Percentiles rank a stretch among this genome's conserved stretches.
phyloP scores from a whole-genome alignment of 1,140 invertebrate genomes.

The Drosophila truncata region DNA sequence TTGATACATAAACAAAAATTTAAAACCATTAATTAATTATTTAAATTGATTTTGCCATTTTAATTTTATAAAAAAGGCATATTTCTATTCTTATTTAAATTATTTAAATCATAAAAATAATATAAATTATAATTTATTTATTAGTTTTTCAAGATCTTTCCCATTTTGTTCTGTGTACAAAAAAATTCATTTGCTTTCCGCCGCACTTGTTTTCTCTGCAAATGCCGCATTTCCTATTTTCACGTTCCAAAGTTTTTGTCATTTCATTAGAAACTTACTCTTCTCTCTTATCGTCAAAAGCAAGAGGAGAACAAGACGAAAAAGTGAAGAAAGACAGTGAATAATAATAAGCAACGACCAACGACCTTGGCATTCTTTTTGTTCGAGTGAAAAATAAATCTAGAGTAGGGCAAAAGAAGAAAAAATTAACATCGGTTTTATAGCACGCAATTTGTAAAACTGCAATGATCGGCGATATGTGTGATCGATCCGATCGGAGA shows the following conservation, averaged over 20 bases:
- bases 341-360: conserved; percentile 23
- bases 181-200: conserved; percentile 27
- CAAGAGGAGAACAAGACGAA: conserved; percentile 16
- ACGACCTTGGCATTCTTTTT: conserved; percentile 43
- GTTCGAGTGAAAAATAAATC: conserved; percentile 19
- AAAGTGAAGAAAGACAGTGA: conserved; percentile 15
- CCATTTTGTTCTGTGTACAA: conserved; percentile 1
- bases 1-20: not conserved
- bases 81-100: too few species aligned
- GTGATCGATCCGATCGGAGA: conserved; percentile 3
- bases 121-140: too few species aligned
- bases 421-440: conserved; percentile 5
- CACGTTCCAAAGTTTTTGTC: conserved; percentile 53
- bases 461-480: not conserved
- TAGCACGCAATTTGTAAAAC: conserved; percentile 5
- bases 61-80: too few species aligned
- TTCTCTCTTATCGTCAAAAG: conserved; percentile 44
- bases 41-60: too few species aligned
- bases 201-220: conserved; percentile 25
- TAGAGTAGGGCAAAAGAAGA: conserved; percentile 20
- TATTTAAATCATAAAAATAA: too few species aligned
- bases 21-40: too few species aligned
- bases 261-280: conserved; percentile 65
- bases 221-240: conserved; percentile 43
- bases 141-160: not conserved